These are phyloP conservation scores for Neolamprologus cancellatus DNA, from an alignment of 2,113 vertebrate species.

Conservation along the genomic window DNA sequence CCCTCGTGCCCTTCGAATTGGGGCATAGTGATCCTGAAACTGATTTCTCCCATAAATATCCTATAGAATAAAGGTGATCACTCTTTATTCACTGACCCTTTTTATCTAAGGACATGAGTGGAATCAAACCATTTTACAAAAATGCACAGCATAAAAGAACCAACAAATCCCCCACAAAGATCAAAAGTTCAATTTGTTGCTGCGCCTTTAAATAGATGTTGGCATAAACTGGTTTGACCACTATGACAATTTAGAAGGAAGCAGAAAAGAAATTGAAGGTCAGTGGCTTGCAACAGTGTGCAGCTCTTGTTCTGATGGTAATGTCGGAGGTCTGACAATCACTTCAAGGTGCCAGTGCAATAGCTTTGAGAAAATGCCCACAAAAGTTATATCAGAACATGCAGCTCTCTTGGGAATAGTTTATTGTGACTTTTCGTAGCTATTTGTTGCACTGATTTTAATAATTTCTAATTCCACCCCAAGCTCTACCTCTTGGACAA, in stretches of 20 bases:
- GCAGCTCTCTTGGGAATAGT: neutral
- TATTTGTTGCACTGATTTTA: neutral
- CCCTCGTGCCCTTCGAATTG: neutral
- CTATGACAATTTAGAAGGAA: neutral
- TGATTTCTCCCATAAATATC: neutral
- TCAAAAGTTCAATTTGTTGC: neutral
- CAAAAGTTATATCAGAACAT: neutral
- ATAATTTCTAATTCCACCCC: neutral
- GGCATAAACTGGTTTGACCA: neutral
- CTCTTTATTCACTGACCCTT: neutral
- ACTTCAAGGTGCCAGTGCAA: neutral
- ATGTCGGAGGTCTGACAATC: neutral
- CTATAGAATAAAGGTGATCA: neutral
- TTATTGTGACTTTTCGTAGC: neutral
- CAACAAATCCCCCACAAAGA: rapidly evolving
- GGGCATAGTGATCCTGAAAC: neutral
- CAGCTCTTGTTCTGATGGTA: neutral
- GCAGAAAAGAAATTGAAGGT: neutral
- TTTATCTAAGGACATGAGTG: rapidly evolving
- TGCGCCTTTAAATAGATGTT: rapidly evolving
- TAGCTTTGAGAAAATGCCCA: neutral
- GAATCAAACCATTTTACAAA: neutral
- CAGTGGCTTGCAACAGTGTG: rapidly evolving
- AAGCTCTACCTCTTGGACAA: neutral
- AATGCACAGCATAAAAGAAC: neutral